Base-by-base conservation (phyloP, 2,113 vertebrate genomes). In the Lepisosteus osseus region DNA sequence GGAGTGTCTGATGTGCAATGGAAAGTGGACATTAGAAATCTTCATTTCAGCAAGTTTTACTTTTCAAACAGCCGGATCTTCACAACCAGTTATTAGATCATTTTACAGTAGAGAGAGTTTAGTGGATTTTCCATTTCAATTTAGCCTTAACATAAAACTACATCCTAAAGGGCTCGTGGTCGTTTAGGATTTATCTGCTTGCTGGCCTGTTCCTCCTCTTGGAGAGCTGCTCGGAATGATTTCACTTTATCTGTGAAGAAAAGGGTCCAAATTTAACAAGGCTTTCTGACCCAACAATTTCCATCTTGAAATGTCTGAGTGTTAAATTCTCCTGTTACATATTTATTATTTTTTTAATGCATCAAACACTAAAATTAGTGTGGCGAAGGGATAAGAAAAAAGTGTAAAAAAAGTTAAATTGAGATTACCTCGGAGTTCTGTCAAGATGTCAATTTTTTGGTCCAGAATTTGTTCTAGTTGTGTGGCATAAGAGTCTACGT, bases 201-300 rank as follows among this genome's bases (percentile, higher is more conserved):
- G 91, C 97, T 99, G 64, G 97, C 97, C 78, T 98, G 95, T 80
- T 99, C 97, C 75, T 99, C 97, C 59, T 99, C 96, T 84, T 97
- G 96, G 2, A 99, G 92, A 41, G 96, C 82, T 70, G 94, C 91
- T 55, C 97, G 95, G 90, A 99, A 99, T 68, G 95, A 94, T 78
- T 99, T 99, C 84, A 99, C 97, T 95, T 99, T 99, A 86, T 98
- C 97, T 97, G 81, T 56, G 71, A 41, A 7, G 66, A 71, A 77
- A 77, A 76, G 62, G 72, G 15, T 65, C n/a, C 5, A 51, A 5
- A 6, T 9, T 51, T 6, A 51, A 51, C 47, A 51, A 9, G 47
- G 47, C 47, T 9, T 9, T 51, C 17, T 29, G 17, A 29, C 17
- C 17, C 17, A 29, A 29, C 17, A 29, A 29, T 29, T 29, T 29